These are phyloP conservation scores for Nipponacmea schrenckii DNA, from an alignment of 2,888 invertebrate genomes.

Conservation along the genomic window DNA sequence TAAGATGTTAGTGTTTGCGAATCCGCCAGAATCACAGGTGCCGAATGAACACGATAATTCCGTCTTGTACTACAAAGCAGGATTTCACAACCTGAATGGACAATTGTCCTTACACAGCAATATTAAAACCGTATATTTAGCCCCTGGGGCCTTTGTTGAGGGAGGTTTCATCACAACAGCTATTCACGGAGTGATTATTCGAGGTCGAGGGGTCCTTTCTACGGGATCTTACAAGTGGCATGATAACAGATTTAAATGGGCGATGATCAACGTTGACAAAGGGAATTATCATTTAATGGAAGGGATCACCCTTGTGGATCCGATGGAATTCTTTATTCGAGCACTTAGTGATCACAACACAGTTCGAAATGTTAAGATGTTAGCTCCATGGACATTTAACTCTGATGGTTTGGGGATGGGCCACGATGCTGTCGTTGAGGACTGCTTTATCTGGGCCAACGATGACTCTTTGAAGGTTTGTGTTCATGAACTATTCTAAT, in stretches of 20 bases:
- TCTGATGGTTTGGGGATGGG: slow-evolving; percentile 23
- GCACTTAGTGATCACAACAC: slow-evolving; percentile 14
- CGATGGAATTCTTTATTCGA: slow-evolving; percentile 7
- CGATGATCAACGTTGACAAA: slow-evolving; percentile 20
- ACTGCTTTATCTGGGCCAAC: slow-evolving; percentile 26
- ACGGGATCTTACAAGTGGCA: slow-evolving; percentile 13
- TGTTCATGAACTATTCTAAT: too few relatives aligned
- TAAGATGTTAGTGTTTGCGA: slow-evolving; percentile 29
- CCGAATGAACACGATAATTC: slow-evolving; percentile 14
- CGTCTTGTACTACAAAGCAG: slow-evolving; percentile 26
- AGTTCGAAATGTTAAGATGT: slow-evolving; percentile 22
- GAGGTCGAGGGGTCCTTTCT: slow-evolving; percentile 23
- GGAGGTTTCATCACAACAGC: slow-evolving; percentile 23
- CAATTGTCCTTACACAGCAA: slow-evolving; percentile 16
- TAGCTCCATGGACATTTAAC: slow-evolving; percentile 26
- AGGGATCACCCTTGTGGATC: slow-evolving; percentile 24
- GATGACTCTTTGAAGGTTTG: slow-evolving; percentile 28
- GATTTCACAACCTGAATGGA: slow-evolving; percentile 26
- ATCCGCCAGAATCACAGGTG: slow-evolving; percentile 23
- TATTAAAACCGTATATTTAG: slow-evolving; percentile 25
- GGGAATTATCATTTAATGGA: slow-evolving; percentile 20
- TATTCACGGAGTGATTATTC: slow-evolving; percentile 15
- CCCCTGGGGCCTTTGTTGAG: slow-evolving; percentile 23
- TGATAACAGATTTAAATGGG: slow-evolving; percentile 16
- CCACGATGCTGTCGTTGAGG: slow-evolving; percentile 19